Base-by-base conservation (phyloP, 2,113 vertebrate species). In the Scortum barcoo region DNA sequence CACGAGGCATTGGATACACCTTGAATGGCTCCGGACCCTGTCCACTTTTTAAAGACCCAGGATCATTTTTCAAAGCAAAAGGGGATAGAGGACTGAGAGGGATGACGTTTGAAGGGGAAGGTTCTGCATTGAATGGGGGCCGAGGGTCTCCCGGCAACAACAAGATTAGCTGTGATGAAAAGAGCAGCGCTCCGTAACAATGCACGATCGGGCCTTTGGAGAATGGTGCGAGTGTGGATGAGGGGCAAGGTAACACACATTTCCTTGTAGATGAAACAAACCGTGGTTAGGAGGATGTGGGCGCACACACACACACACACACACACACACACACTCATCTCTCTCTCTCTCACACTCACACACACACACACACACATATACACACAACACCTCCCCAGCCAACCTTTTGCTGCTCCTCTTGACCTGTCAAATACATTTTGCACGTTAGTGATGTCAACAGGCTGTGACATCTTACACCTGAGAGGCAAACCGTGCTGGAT, bases 1-100 rank as follows among this genome's bases (percentile, higher is more conserved):
- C 91, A 65, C 74, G 61, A 90, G 93, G 93, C 92, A 94, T 93
- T 91, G 92, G 94, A 95, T 94, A 93, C 92, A 95, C 92, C 92
- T 93, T 94, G 93, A 93, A 93, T 86, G 89, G 88, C 76, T 89
- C 82, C 54, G 88, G 86, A 93, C 78, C 84, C 67, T 26, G 77
- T 76, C 89, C 93, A 85, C 89, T 86, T 92, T 93, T 93, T 89
- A 93, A 94, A 94, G 84, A 89, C 84, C 84, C 72, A 26, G 91
- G 93, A 92, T 95, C 92, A 76, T 72, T 93, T 94, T 95, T 95
- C 95, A 95, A 95, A 94, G 93, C 83, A 20, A 48, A 36, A 91
- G 86, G 84, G 80, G 86, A 90, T 88, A 85, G 77, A 60, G 85
- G 75, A 87, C 71, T 87, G 84, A 79, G 86, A 83, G 79, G 76